These are phyloP conservation scores for Danionella cerebrum DNA, from an alignment of 2,113 vertebrate species.

Conservation along the genomic window DNA sequence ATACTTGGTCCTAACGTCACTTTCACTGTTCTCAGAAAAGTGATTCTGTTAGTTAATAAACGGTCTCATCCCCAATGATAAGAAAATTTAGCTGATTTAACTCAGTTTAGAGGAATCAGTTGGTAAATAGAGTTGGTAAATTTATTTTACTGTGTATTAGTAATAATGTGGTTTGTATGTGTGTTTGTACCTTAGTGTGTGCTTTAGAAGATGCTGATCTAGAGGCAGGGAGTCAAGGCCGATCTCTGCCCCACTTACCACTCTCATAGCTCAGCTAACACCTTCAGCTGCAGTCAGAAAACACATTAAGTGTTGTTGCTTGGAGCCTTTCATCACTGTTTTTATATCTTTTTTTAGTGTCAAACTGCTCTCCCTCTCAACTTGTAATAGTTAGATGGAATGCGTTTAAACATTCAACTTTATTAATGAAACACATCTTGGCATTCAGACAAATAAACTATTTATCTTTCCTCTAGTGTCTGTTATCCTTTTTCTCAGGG, in stretches of 20 bases:
- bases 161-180: not conserved
- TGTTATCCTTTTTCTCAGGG: not conserved
- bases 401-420: not conserved
- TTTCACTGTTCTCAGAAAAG: too few relatives aligned
- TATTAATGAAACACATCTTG: not conserved
- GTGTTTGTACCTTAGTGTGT: not conserved
- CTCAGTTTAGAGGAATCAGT: too few relatives aligned
- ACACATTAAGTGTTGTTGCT: conserved; percentile 5
- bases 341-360: not conserved
- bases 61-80: too few relatives aligned
- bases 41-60: too few relatives aligned
- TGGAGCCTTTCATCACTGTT: not conserved
- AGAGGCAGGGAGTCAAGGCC: not conserved
- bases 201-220: not conserved
- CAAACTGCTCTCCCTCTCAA: not conserved
- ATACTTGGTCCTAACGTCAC: too few relatives aligned
- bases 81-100: too few relatives aligned
- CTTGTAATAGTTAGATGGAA: not conserved
- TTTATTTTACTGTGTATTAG: too few relatives aligned
- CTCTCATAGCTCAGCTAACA: conserved; percentile 23
- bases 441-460: not conserved
- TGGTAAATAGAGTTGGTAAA: too few relatives aligned
- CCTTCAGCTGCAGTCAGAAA: not conserved
- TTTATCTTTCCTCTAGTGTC: not conserved
- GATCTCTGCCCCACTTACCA: not conserved